Evolutionary conservation across 2,888 invertebrate genomes (phyloP), one percentile per base, ranked within the genome.

Genomic region (Drosophila neutralis): DNA sequence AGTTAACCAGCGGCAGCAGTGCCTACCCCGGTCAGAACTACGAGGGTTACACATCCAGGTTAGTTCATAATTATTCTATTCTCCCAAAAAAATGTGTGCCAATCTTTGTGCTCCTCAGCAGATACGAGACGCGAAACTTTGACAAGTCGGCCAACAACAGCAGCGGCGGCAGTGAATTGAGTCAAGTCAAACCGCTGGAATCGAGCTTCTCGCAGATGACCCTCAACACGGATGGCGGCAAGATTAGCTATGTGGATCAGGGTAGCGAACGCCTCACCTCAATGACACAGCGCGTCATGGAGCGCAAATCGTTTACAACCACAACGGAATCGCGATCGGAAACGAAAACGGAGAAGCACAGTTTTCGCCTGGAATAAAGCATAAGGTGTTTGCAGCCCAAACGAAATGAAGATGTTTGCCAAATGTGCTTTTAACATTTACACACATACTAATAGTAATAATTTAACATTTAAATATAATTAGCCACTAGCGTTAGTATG

Each of bases 1-100:
- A 92, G 64, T 78, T 92, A 38, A 91, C 92, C 31, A 72, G 81
- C 11, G 85, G 85, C 61, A 80, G 79, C 57, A 80, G 65, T 64
- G 86, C 90, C 38, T 91, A 92, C 82, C 92, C 93, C 33, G 92
- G 92, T 35, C 92, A 92, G 79, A 95, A 94, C 77, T 95, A 95
- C 86, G 95, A 95, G 86, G 95, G 95, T 61, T 95, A 95, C 86
- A 95, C 95, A 18, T 95, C 95, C 61, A 95, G 95, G 95, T 95
- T 78, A 94, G 94, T 59, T 24, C 0, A 24, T 18, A 2, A n/a
- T 4, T 7, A 24, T 24, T 1, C 24, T 0, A 0, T 5, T 24
- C 5, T 0, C 1, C 13, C 36, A 0, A 13, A 13, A 7, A 18
- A 29, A 42, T 45, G 10, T 24, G 11, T 21, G 33, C 58, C 65